Base-by-base conservation (phyloP, 2,797 vertebrate species). In the Melanotaenia pygmaea region DNA sequence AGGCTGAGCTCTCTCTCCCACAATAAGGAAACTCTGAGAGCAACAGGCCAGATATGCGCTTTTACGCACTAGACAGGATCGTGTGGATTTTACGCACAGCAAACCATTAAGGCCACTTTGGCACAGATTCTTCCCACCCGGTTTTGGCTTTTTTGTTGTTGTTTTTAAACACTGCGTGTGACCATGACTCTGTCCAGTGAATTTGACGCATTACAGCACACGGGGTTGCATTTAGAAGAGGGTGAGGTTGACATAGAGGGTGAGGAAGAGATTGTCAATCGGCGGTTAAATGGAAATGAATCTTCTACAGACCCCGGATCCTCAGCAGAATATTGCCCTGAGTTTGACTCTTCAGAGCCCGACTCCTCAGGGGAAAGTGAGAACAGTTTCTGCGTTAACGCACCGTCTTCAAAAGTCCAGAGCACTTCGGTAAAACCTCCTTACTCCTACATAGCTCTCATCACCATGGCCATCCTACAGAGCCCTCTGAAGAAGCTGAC, bases 401-500 rank as follows among this genome's bases (percentile, higher is more conserved):
- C 80, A 13, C 72, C 82, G 4, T 40, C 66, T 26, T 66, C 90
- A 71, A 82, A 88, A 78, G 73, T 66, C n/a, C 84, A 88, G 62
- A 83, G 60, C 85, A 80, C 87, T 80, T 85, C 91, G 8, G 88
- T 95, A 4, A 98, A 97, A 85, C 96, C 96, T 0, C 96, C 97
- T 0, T 97, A 96, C 86, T 98, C 96, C 0, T 97, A 97, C 92
- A 97, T 97, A 32, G 97, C 97, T 20, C 95, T 98, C 80, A 97
- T 98, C 93, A 96, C 96, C 67, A 97, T 97, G 97, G 96, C 96
- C 66, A 97, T 98, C 81, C 94, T 97, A 70, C 96, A 97, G 88
- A 97, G 96, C 71, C 96, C 96, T 0, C 86, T 86, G 88, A 95
- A 96, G 92, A 96, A 96, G 74, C 94, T 97, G 76, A 97, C 96